Evolutionary conservation across 2,113 vertebrate species (phyloP).

Genomic region (Vulpes vulpes): DNA sequence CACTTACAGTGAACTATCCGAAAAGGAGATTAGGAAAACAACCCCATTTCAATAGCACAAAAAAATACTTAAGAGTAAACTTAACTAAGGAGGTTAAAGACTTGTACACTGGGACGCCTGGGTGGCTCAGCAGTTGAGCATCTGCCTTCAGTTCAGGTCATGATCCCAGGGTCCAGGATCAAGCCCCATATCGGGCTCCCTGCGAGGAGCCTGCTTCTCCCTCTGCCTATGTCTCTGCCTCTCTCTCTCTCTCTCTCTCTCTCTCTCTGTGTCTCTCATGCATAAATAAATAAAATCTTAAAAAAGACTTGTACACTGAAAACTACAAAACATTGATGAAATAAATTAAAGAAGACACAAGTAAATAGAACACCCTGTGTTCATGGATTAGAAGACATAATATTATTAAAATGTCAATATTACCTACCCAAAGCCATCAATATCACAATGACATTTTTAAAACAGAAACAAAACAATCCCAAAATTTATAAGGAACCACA

Average conservation of each 20-base stretch:
- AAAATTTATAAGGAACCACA: conserved; percentile 6
- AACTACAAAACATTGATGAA: background rate
- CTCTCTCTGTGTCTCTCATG: too few relatives aligned
- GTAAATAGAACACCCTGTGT: background rate
- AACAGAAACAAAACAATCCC: background rate
- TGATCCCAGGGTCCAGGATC: too few relatives aligned
- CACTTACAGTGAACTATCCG: background rate
- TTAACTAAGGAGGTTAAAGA: background rate
- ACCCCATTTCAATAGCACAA: background rate
- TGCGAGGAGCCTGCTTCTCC: too few relatives aligned
- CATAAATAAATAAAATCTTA: too few relatives aligned
- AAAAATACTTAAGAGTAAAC: background rate
- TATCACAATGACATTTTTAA: background rate
- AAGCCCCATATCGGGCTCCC: too few relatives aligned
- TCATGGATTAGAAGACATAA: background rate
- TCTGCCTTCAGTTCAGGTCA: too few relatives aligned
- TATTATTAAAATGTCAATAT: background rate
- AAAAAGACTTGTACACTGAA: background rate
- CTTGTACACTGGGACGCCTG: background rate
- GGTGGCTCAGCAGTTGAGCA: too few relatives aligned
- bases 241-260: too few relatives aligned
- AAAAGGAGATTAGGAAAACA: background rate
- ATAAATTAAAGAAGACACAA: background rate
- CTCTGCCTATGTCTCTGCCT: too few relatives aligned
- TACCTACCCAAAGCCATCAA: background rate